Evolutionary conservation across 2,113 vertebrate genomes (phyloP).

Genomic region (Perccottus glenii): DNA sequence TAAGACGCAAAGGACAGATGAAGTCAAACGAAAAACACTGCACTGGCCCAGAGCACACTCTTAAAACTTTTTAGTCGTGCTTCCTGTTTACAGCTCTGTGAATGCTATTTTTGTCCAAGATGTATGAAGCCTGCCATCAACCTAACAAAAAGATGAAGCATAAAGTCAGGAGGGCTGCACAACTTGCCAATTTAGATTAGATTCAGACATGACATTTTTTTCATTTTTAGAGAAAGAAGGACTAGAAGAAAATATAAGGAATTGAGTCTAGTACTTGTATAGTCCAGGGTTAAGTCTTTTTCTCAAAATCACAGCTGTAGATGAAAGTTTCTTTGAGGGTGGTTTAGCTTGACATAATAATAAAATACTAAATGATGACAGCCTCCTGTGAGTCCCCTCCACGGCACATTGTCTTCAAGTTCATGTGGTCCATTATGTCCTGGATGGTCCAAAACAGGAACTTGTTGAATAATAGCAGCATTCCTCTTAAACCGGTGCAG

Average conservation of each 20-base stretch:
- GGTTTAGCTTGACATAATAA: too few species aligned
- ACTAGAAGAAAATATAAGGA: too few species aligned
- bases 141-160: conserved; percentile 52
- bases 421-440: neutral
- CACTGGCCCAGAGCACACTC: conserved; percentile 19
- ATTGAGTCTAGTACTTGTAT: too few species aligned
- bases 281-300: too few species aligned
- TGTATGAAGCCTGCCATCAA: conserved; percentile 29
- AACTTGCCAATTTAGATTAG: neutral
- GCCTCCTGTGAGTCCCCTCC: neutral
- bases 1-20: conserved; percentile 25
- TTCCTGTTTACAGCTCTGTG: conserved; percentile 79
- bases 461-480: neutral
- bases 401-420: neutral
- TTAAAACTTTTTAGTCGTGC: conserved; percentile 48
- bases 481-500: neutral
- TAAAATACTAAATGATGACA: too few species aligned
- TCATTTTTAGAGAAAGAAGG: too few species aligned
- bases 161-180: neutral
- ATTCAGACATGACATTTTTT: neutral
- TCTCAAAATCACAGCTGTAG: too few species aligned
- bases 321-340: too few species aligned
- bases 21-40: conserved; percentile 37
- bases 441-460: neutral
- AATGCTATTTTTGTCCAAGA: conserved; percentile 56